Evolutionary conservation across 2,888 invertebrate genomes (phyloP), one percentile per base, ranked within the genome.

Genomic region (Cerastis rubricosa): DNA sequence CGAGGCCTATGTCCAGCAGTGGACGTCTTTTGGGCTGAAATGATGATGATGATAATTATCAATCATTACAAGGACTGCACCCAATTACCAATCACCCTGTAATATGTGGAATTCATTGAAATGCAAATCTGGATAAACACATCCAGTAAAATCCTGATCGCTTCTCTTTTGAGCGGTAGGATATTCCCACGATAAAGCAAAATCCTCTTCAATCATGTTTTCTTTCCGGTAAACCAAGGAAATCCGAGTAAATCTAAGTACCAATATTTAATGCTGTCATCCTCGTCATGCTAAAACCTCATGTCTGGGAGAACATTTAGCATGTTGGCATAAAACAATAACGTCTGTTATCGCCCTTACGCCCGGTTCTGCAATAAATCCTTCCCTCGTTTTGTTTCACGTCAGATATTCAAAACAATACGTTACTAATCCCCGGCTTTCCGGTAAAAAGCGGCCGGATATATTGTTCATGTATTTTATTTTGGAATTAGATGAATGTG

Each of bases 321-420:
- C 51, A 45, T 71, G 66, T 74, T 73, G 49, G 47, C 54, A 71
- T 83, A 78, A 83, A 65, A 71, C 61, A 83, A 83, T 83, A 65
- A 83, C 78, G 79, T 73, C 45, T 83, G 72, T 73, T 78, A 78
- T 68, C 73, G 71, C 68, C 78, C 73, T 83, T 69, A 72, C 47
- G 47, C 69, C 11, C 47, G 45, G 54, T 47, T 74, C 69, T 54
- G 57, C 69, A 57, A 70, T 86, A 84, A 84, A 86, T 87, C 83
- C 84, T 74, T 66, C 40, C 54, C 68, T 54, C 63, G 80, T 59
- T 57, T 79, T 77, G 59, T 84, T 74, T 74, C 66, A 63, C 35
- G 74, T 86, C 80, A 84, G 74, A 84, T 79, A 84, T 86, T 84
- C 85, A 74, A 61, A 84, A 84, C 85, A 86, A 84, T 64, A 79